Conservation (phyloP, 2,113 vertebrate genomes). For the Psittacula cyanocephala region DNA sequence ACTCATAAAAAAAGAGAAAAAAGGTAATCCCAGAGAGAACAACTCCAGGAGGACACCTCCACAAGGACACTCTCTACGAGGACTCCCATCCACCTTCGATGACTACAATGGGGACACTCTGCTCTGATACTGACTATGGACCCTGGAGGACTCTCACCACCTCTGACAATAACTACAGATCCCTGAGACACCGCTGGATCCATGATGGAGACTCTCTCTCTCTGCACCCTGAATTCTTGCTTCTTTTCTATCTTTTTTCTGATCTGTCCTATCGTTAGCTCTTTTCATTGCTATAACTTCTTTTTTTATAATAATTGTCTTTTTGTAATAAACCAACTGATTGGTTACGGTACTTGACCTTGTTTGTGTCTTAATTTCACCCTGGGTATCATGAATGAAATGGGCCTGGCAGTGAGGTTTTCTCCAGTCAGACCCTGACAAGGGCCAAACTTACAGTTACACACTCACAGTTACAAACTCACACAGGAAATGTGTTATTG, state of each 20-base stretch:
- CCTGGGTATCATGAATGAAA: background rate
- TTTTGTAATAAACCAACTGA: background rate
- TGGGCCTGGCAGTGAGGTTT: background rate
- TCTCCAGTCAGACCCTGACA: background rate
- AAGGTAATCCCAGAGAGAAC: background rate
- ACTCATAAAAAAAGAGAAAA: background rate
- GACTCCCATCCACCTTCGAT: background rate
- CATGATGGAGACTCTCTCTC: background rate
- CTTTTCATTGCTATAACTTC: background rate
- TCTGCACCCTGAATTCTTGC: background rate
- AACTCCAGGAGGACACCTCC: background rate
- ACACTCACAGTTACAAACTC: background rate
- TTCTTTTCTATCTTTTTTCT: background rate
- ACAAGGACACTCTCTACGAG: background rate
- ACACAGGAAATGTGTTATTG: background rate
- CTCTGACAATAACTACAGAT: background rate
- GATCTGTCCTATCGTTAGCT: background rate
- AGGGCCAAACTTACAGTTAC: background rate
- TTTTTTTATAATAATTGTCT: background rate
- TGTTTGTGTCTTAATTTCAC: background rate
- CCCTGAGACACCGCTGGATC: background rate
- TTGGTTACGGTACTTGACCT: background rate
- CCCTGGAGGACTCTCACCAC: background rate
- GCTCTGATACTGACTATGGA: background rate
- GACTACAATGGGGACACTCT: too few species aligned